Percentiles rank a stretch among this genome's conserved stretches.
These are phyloP conservation scores for Hofmannophila pseudospretella DNA, from an alignment of 2,888 invertebrate genomes.

Conservation along the genomic window DNA sequence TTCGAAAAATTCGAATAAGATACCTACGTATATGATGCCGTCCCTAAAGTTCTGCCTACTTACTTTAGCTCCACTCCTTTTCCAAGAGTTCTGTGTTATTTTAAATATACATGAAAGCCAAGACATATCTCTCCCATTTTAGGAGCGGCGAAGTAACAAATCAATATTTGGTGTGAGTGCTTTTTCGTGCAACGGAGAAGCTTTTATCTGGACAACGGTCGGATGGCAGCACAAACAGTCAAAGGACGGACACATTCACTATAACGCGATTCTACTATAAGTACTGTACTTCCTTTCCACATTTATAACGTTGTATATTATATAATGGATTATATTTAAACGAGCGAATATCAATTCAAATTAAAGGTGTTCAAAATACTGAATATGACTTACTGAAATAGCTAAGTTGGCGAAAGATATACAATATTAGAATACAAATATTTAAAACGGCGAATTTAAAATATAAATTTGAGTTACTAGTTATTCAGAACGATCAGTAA, in stretches of 20 bases:
- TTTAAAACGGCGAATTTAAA: too few species aligned
- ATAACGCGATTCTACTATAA: slow-evolving; percentile 47
- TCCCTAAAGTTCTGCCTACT: too few species aligned
- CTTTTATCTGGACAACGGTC: slow-evolving; percentile 78
- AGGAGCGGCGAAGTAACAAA: slow-evolving; percentile 72
- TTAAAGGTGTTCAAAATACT: too few species aligned
- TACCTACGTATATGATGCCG: too few species aligned
- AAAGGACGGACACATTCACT: slow-evolving; percentile 69
- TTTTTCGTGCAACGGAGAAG: slow-evolving; percentile 77
- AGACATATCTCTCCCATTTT: slow-evolving; percentile 65
- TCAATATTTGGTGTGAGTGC: slow-evolving; percentile 78
- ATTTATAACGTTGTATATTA: slow-evolving; percentile 5
- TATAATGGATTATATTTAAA: too few species aligned
- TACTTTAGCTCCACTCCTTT: background rate
- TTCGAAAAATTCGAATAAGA: too few species aligned
- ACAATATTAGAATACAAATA: too few species aligned
- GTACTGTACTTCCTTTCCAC: slow-evolving; percentile 26
- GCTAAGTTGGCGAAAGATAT: too few species aligned
- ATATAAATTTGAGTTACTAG: too few species aligned
- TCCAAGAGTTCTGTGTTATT: slow-evolving; percentile 27
- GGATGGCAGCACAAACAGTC: slow-evolving; percentile 68
- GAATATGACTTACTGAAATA: too few species aligned
- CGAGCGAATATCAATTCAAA: too few species aligned
- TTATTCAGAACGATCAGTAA: too few species aligned
- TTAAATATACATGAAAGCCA: slow-evolving; percentile 52